These are phyloP conservation scores for Nestor notabilis DNA, from an alignment of 2,113 vertebrate genomes.

Conservation along the genomic window DNA sequence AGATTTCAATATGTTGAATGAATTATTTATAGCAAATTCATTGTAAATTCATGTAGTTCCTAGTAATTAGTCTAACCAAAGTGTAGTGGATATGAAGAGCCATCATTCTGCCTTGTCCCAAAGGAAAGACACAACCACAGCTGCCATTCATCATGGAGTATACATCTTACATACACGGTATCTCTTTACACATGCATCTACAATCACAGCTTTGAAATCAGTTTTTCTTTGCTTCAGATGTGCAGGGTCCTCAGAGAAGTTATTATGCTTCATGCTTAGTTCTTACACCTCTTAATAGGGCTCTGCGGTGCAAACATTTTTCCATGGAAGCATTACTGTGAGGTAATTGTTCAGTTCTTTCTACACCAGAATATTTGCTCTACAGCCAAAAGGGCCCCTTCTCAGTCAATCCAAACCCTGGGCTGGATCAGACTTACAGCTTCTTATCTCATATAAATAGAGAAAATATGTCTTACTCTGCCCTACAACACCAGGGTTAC, in stretches of 20 bases:
- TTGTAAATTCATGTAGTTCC: slow-evolving; percentile 6
- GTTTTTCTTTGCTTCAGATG: neutral
- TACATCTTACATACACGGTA: neutral
- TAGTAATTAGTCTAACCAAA: neutral
- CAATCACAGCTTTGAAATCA: neutral
- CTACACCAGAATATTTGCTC: neutral
- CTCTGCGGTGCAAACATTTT: neutral
- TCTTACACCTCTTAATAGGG: neutral
- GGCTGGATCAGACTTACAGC: neutral
- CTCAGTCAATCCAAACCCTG: neutral
- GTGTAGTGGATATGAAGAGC: neutral
- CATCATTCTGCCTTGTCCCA: neutral
- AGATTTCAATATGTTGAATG: neutral
- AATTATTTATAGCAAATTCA: slow-evolving; percentile 18
- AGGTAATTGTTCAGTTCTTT: neutral
- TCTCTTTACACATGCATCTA: neutral
- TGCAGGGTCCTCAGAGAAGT: neutral
- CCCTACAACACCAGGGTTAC: neutral
- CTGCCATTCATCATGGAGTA: neutral
- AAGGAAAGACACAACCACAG: neutral
- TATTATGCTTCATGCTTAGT: neutral
- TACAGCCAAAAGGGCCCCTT: neutral
- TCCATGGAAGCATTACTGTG: neutral
- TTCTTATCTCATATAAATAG: neutral
- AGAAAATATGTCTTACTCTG: neutral